A percentile compares a stretch with the other conserved stretches of the same genome.
phyloP scores from a whole-genome alignment of 2,113 vertebrate genomes.

The Chaetops frenatus region DNA sequence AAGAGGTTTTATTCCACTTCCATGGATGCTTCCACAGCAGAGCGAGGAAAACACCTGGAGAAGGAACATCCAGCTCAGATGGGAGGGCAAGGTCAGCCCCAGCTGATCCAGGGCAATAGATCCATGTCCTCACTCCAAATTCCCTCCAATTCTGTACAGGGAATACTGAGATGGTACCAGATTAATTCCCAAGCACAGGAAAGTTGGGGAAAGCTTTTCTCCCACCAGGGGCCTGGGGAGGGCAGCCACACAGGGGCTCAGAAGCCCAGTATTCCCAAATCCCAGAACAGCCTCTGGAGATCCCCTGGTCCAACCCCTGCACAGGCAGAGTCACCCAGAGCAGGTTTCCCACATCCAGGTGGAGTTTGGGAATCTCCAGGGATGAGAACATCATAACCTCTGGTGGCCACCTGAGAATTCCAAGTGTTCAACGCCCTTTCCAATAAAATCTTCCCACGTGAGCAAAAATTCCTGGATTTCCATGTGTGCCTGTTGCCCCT shows the following conservation, averaged over 20 bases:
- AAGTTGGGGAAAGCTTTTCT: neutral
- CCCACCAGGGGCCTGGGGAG: neutral
- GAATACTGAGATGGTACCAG: neutral
- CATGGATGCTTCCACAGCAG: neutral
- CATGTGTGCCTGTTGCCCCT: neutral
- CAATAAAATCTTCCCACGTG: neutral
- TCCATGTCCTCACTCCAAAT: fast-evolving
- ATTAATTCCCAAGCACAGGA: neutral
- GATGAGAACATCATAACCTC: neutral
- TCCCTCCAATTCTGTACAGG: neutral
- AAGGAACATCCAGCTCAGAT: neutral
- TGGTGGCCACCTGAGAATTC: neutral
- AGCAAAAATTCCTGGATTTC: neutral
- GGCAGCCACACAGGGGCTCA: neutral
- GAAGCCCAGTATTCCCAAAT: neutral
- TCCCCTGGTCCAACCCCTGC: neutral
- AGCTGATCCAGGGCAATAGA: neutral
- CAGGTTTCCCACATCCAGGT: neutral
- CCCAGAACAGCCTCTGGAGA: neutral
- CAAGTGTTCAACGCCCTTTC: neutral
- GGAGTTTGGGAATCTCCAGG: neutral
- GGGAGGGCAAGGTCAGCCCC: neutral
- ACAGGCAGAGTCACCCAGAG: neutral
- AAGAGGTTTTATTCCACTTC: neutral
- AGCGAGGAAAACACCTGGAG: neutral